These are phyloP conservation scores for Baryphthengus martii DNA, from an alignment of 2,113 vertebrate genomes.

Conservation along the genomic window DNA sequence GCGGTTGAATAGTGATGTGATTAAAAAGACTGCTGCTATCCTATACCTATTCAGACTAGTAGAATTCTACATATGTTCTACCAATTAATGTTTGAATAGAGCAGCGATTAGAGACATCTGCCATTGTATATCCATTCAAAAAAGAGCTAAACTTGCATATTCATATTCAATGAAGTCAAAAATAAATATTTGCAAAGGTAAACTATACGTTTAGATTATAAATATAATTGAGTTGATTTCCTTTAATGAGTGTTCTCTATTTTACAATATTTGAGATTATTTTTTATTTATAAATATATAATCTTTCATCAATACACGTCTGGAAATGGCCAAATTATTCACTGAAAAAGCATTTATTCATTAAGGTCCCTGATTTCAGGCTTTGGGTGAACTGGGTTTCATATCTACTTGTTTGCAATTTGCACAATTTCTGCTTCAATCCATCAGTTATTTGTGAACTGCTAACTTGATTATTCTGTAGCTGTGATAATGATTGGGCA, in stretches of 20 bases:
- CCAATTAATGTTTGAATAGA: slow-evolving; percentile 75
- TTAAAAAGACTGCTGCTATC: slow-evolving; percentile 76
- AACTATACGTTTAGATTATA: slow-evolving; percentile 68
- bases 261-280: slow-evolving; percentile 56
- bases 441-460: neutral
- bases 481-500: neutral
- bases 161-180: slow-evolving; percentile 68
- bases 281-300: slow-evolving; percentile 75
- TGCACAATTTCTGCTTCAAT: neutral
- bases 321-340: slow-evolving; percentile 17
- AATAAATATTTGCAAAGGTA: slow-evolving; percentile 77
- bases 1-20: slow-evolving; percentile 77
- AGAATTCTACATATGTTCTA: slow-evolving; percentile 74
- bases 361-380: neutral
- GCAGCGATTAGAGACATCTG: slow-evolving; percentile 74
- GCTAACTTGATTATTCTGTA: neutral
- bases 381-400: neutral
- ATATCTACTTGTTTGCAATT: neutral
- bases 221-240: slow-evolving; percentile 70
- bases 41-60: slow-evolving; percentile 74
- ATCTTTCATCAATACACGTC: slow-evolving; percentile 64
- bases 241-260: slow-evolving; percentile 60
- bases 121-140: slow-evolving; percentile 69
- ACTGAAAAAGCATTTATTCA: slow-evolving; percentile 1
- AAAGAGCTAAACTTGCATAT: slow-evolving; percentile 70